Percentiles rank a stretch among this genome's conserved stretches.
Conservation (phyloP, 2,113 vertebrate genomes). For the Struthio camelus region DNA sequence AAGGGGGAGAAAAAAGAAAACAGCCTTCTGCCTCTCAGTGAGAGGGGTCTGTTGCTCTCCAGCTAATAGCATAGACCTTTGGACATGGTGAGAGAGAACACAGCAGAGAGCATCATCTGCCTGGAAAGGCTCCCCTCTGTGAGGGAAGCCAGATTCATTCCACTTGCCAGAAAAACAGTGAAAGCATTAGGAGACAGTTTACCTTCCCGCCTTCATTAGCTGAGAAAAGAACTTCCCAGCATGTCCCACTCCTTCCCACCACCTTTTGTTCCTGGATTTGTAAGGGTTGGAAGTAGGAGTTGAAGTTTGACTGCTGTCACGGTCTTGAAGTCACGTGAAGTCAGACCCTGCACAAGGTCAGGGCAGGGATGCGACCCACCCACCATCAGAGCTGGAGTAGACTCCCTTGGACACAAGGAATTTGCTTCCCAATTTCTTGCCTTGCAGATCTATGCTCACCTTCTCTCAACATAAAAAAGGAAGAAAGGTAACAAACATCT, state of each 20-base stretch:
- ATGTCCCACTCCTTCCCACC: background rate
- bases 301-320: background rate
- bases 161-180: background rate
- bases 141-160: background rate
- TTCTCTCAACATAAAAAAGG: background rate
- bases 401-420: background rate
- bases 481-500: background rate
- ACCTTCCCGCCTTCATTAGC: slow-evolving; percentile 42
- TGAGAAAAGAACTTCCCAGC: slow-evolving; percentile 22
- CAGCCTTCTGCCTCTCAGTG: background rate
- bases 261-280: background rate
- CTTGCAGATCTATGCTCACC: background rate
- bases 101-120: slow-evolving; percentile 10
- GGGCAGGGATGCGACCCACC: background rate
- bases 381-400: background rate
- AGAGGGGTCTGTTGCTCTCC: background rate
- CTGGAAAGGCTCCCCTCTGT: background rate
- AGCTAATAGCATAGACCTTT: background rate
- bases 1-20: background rate
- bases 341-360: background rate
- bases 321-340: background rate
- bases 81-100: background rate
- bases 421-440: background rate
- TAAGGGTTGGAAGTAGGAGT: background rate
- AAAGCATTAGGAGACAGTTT: background rate